These are phyloP conservation scores for Prenolepis imparis DNA, from an alignment of 2,888 invertebrate genomes.

Conservation along the genomic window DNA sequence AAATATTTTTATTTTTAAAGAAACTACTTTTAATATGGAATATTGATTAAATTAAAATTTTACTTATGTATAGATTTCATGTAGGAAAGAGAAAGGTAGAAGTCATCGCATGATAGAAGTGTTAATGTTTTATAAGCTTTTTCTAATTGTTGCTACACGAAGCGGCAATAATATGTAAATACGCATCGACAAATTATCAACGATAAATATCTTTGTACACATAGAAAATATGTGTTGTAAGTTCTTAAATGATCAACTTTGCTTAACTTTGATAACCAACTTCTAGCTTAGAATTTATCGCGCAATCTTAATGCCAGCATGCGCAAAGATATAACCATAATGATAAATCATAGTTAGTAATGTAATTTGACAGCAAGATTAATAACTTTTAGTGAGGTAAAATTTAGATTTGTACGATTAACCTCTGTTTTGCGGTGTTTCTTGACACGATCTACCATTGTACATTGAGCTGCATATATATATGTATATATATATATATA, in stretches of 20 bases:
- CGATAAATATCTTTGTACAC: slow-evolving; percentile 22
- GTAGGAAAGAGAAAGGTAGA: slow-evolving; percentile 15
- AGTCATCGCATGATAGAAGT: slow-evolving; percentile 21
- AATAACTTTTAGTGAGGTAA: slow-evolving; percentile 25
- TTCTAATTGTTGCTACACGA: slow-evolving; percentile 8
- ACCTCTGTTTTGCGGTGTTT: neutral
- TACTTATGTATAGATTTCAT: neutral
- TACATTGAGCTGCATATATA: neutral
- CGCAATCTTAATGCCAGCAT: slow-evolving; percentile 33
- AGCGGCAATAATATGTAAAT: slow-evolving; percentile 3
- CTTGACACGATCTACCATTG: neutral
- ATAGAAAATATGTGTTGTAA: neutral
- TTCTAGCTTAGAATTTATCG: slow-evolving; percentile 15
- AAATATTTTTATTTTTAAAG: neutral
- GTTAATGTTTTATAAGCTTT: slow-evolving; percentile 21
- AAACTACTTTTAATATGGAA: neutral
- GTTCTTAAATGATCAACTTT: slow-evolving; percentile 39
- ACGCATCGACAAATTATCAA: slow-evolving; percentile 24
- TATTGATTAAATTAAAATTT: neutral
- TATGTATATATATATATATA: neutral
- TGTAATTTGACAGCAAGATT: slow-evolving; percentile 43
- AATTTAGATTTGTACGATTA: slow-evolving; percentile 45
- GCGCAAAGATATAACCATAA: slow-evolving; percentile 27
- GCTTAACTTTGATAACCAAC: slow-evolving; percentile 25
- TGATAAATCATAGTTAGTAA: slow-evolving; percentile 49